Percentiles rank a stretch among this genome's conserved stretches.
These are phyloP conservation scores for Synaphobranchus kaupii DNA, from an alignment of 2,797 vertebrate genomes.

Conservation along the genomic window DNA sequence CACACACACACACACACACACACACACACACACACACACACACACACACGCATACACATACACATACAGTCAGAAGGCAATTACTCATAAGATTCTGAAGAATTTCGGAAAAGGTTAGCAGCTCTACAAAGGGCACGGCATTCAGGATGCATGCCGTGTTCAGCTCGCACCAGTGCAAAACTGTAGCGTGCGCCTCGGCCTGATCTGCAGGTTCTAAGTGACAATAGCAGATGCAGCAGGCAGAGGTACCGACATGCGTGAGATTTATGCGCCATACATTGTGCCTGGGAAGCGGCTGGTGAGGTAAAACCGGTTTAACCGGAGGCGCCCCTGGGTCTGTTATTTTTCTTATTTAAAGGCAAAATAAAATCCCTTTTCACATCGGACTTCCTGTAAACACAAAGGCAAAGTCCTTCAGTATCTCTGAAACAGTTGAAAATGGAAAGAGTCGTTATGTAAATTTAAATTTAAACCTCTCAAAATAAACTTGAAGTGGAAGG, in stretches of 20 bases:
- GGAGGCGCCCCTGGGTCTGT: neutral
- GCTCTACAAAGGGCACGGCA: neutral
- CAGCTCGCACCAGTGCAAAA: neutral
- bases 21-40: neutral
- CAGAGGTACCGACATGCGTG: neutral
- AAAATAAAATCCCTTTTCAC: slow-evolving; percentile 3
- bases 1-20: neutral
- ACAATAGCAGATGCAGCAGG: neutral
- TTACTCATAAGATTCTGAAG: neutral
- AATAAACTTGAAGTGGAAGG: neutral
- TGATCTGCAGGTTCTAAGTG: neutral
- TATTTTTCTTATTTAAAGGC: neutral
- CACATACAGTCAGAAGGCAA: neutral
- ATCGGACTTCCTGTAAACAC: neutral
- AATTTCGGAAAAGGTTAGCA: neutral
- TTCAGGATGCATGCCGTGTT: neutral
- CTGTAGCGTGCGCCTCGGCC: neutral
- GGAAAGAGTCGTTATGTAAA: neutral
- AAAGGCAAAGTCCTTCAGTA: neutral
- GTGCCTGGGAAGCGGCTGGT: slow-evolving; percentile 25
- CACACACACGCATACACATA: too few species aligned
- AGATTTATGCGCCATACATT: neutral
- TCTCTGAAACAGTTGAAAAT: neutral
- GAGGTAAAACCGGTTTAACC: slow-evolving; percentile 50
- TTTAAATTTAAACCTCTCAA: neutral